Evolutionary conservation across 2,888 invertebrate genomes (phyloP), one percentile per base, ranked within the genome.

Genomic region (Saturnia japonica): DNA sequence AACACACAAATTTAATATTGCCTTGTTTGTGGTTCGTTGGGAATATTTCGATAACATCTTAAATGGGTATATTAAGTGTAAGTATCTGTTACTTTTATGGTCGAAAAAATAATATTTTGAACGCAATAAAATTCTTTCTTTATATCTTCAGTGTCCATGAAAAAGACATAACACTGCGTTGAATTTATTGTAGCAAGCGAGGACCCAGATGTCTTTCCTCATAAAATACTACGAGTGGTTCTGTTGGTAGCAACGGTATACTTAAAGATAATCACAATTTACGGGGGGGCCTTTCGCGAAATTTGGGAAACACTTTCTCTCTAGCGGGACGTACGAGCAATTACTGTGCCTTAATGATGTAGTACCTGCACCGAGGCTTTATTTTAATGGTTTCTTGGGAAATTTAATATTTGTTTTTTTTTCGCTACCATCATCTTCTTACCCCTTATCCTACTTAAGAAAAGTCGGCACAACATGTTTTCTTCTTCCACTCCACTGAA

Each of bases 211-310:
- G 93, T 91, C 92, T 91, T 86, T 85, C 78, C 91, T 91, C 93
- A 89, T 93, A 93, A 93, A 93, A 93, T 91, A 91, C 88, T 85
- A 88, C 84, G 88, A 93, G 92, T 90, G 90, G 89, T 87, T 88
- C 88, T 89, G 88, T 86, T 88, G 86, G 87, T 89, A 88, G 84
- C 88, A 85, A 85, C 85, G 87, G 83, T 86, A 84, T 91, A 91
- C 92, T 93, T 90, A 90, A 90, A 92, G 91, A 91, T 94, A 93
- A 94, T 93, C 91, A 91, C 89, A 91, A 94, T 93, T 94, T 94
- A 93, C 93, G 86, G 87, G 83, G 57, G 82, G 85, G 86, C 89
- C 85, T 88, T 87, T 84, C 80, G 78, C 78, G 77, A 82, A 86
- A 85, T 87, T 91, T 85, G 82, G 83, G 83, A 82, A 88, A 88